Conservation (phyloP, 1,140 invertebrate genomes). For the Drosophila tani region DNA sequence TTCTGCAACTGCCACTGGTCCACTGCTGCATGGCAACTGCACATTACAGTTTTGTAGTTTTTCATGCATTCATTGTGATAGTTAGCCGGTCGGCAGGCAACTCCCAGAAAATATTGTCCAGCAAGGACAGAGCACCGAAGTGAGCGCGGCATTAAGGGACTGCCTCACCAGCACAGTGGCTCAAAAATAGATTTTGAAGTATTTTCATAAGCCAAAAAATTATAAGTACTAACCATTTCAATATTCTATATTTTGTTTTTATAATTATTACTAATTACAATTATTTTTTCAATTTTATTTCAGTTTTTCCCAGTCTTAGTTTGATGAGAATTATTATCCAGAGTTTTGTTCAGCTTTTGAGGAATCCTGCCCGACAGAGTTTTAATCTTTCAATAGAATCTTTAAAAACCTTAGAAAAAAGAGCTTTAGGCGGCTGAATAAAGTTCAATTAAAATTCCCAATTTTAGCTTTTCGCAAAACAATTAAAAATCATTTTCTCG, state of each 20-base stretch:
- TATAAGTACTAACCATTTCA: not conserved
- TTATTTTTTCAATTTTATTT: too few species aligned
- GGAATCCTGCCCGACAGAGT: too few species aligned
- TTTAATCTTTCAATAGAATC: too few species aligned
- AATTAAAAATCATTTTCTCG: not conserved
- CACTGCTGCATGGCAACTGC: constrained; percentile 60
- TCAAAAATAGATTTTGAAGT: not conserved
- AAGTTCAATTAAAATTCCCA: not conserved
- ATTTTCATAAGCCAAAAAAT: not conserved
- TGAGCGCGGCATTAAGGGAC: constrained; percentile 7
- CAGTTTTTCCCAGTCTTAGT: too few species aligned
- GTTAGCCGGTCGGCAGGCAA: constrained; percentile 57
- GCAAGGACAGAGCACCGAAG: constrained; percentile 10
- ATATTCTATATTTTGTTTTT: not conserved
- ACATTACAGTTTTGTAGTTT: constrained; percentile 77
- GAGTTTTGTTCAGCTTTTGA: too few species aligned
- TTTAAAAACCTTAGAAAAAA: too few species aligned
- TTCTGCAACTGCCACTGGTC: constrained; percentile 6
- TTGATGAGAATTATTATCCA: too few species aligned
- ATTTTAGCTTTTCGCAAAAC: not conserved
- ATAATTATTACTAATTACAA: not conserved
- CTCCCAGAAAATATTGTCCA: constrained; percentile 57
- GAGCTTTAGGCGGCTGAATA: too few species aligned
- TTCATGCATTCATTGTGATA: constrained; percentile 77
- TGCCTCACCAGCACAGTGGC: not conserved